Base-by-base conservation (phyloP, 1,140 invertebrate genomes). In the Antheraea mylitta region DNA sequence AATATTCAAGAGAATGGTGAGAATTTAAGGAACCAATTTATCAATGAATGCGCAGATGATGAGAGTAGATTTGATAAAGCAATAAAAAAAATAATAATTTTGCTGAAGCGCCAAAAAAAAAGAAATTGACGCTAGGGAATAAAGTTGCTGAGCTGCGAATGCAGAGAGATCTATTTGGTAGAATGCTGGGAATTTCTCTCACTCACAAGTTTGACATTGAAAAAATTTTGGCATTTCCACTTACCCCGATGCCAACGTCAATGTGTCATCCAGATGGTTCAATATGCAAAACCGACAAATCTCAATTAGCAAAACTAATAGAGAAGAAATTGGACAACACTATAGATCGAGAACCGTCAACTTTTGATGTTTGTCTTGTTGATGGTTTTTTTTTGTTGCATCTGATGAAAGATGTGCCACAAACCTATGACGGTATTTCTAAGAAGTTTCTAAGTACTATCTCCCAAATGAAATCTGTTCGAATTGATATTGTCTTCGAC, bases 101-200 rank as follows among this genome's bases (percentile, higher is more conserved):
- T 2, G 19, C 11, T 37, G 65, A 59, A 59, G 53, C 2, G 22
- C 63, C 9, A 70, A 74, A 67, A 74, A 76, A 67, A 74, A 76
- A 30, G 71, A 69, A 70, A 67, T 69, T 18, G 60, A 71, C 65
- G 45, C 74, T 0, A 59, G 64, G 71, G 66, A 48, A 16, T 71
- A 71, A 64, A 37, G 42, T n/a, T n/a, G n/a, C n/a, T n/a, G n/a
- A n/a, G n/a, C n/a, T n/a, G n/a, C n/a, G n/a, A n/a, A n/a, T 80
- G 13, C 74, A 80, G 70, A 58, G 76, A 18, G 76, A 80, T 70
- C 71, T 77, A 42, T 81, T 81, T 77, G 77, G 75, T 0, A 68
- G 70, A 38, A 53, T 76, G 53, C 42, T 79, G 10, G 64, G 38
- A 8, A 22, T 79, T 1, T 76, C 77, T 18, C 60, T 76, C 18